Evolutionary conservation across 1,140 invertebrate species (phyloP), one percentile per base, ranked within the genome.

Genomic region (Charaxes varanes): DNA sequence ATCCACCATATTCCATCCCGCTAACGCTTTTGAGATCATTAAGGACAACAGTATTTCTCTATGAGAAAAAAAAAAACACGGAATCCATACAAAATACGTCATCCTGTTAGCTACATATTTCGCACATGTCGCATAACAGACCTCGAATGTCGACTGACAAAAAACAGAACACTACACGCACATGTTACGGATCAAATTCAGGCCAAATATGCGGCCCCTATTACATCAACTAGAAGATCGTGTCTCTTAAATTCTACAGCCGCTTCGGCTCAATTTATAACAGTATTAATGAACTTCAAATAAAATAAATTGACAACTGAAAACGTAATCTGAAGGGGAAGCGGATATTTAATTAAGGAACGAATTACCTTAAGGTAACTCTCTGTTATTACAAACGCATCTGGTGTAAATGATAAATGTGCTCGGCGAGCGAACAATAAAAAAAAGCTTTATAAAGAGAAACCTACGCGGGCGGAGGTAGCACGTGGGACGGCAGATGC

Each of bases 401-500:
- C 72, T 80, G 76, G 56, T 65, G 49, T 53, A 49, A 62, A 70
- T 77, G 70, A 78, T 78, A 55, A 76, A 79, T 76, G 66, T 53
- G 60, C 59, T 64, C 44, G 58, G 53, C 38, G 54, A 45, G 31
- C 56, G 61, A 66, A 61, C 66, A 64, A 73, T 18, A 38, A 43
- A 47, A 41, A 71, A 67, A 68, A 64, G 40, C 34, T 44, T 61
- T 61, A 54, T 53, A 23, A 57, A 59, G 62, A 69, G 69, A 74
- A 76, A 79, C 63, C 57, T 71, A 61, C 58, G 61, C 63, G 53
- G 52, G 62, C 63, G 73, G 45, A 47, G 61, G 65, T 55, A 70
- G 73, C 74, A 80, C 78, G 78, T 82, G 78, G 78, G 78, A 47
- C 42, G 78, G 66, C 74, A 82, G 71, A 82, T 82, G 78, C 62